Evolutionary conservation across 53 echinoderm and acorn worm species (phyloP).

Genomic region (Holothuria leucospilota): DNA sequence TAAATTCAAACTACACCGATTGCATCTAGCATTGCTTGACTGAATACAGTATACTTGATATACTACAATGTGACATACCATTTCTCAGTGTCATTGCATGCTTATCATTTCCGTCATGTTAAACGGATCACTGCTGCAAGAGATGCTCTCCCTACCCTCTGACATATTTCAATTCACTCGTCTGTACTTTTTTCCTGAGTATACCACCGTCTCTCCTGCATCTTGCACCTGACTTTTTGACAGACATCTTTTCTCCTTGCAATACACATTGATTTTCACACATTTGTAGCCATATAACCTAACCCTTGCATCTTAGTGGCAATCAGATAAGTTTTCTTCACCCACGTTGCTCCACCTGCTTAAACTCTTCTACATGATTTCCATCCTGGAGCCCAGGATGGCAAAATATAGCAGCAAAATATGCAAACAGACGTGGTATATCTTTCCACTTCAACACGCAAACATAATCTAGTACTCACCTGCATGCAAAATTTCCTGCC

Average conservation of each 20-base stretch:
- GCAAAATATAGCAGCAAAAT: conserved; percentile 38
- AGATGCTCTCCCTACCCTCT: too few relatives aligned
- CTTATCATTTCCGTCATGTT: too few relatives aligned
- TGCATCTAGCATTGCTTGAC: too few relatives aligned
- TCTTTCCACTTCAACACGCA: conserved; percentile 49
- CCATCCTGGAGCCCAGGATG: conserved; percentile 29
- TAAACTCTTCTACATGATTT: conserved; percentile 40
- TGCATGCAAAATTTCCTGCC: conserved; percentile 49
- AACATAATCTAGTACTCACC: conserved; percentile 53
- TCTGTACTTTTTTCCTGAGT: too few relatives aligned
- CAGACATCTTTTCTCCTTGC: not conserved
- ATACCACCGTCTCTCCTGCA: too few relatives aligned
- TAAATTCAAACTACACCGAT: too few relatives aligned
- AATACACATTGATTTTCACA: conserved; percentile 30
- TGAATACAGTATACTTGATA: too few relatives aligned
- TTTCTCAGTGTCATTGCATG: too few relatives aligned
- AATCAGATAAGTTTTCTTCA: conserved; percentile 39
- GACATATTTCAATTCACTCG: too few relatives aligned
- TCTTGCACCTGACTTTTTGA: conserved; percentile 29
- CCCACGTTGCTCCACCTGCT: conserved; percentile 45
- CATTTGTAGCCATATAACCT: conserved; percentile 1
- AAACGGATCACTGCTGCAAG: too few relatives aligned
- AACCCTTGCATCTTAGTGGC: conserved; percentile 26
- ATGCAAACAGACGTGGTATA: conserved; percentile 45
- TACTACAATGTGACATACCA: too few relatives aligned